phyloP scores from a whole-genome alignment of 2,113 vertebrate species.

The Ia io region DNA sequence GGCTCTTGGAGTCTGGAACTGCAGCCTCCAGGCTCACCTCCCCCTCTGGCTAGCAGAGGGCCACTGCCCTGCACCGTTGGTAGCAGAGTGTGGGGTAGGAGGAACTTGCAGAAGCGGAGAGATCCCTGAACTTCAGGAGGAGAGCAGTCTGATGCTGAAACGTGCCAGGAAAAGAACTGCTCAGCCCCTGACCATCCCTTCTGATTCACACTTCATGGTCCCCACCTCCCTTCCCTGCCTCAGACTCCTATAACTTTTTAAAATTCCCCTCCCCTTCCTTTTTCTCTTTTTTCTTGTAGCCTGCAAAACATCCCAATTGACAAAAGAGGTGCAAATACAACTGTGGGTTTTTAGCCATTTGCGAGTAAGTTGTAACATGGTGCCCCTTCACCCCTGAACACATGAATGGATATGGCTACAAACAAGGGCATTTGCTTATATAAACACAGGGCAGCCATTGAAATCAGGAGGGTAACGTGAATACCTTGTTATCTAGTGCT shows the following conservation, averaged over 20 bases:
- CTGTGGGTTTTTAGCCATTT: background rate
- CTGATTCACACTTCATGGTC: background rate
- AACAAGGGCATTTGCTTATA: background rate
- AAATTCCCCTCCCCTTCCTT: background rate
- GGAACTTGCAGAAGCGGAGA: background rate
- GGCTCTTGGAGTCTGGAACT: background rate
- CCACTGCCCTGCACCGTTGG: background rate
- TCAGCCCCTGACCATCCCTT: background rate
- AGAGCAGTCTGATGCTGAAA: background rate
- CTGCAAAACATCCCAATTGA: background rate
- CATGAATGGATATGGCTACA: background rate
- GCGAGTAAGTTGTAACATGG: background rate
- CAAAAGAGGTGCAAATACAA: background rate
- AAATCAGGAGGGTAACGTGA: background rate
- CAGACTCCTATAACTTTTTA: background rate
- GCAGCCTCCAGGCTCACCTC: background rate
- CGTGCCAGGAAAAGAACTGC: background rate
- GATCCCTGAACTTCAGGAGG: background rate
- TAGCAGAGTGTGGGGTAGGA: background rate
- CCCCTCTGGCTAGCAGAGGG: background rate
- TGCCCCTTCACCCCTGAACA: background rate
- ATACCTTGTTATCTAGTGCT: accelerated
- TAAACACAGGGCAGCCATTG: too few species aligned
- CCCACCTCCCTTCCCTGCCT: background rate
- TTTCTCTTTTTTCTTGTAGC: background rate